A percentile compares a stretch with the other conserved stretches of the same genome.
phyloP scores from a whole-genome alignment of 2,888 invertebrate species.

The Eristalis intricaria region DNA sequence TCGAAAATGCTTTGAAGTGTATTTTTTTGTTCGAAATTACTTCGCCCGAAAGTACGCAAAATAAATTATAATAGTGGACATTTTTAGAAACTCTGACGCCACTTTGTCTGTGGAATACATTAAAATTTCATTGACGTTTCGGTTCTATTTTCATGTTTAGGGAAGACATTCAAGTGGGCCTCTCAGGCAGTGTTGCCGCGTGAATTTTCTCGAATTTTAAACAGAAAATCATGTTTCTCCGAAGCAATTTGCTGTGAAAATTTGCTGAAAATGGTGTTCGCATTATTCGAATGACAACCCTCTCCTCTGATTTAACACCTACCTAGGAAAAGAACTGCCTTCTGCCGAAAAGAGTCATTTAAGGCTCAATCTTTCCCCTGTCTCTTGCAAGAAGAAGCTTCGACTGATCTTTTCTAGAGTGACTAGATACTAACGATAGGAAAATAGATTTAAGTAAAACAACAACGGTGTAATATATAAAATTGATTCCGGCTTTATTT shows the following conservation, averaged over 20 bases:
- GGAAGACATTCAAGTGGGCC: not conserved
- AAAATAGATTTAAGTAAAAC: no score
- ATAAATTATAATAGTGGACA: not conserved
- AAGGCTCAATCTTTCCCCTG: no score
- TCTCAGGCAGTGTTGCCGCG: not conserved
- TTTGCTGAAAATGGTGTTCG: no score
- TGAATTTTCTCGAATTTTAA: not conserved
- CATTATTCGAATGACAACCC: no score
- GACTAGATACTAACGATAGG: no score
- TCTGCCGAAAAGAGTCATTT: no score
- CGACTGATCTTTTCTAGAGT: no score
- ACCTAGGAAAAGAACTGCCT: no score
- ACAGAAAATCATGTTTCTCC: not conserved
- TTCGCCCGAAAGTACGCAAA: slow-evolving; percentile 16
- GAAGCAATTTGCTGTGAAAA: not conserved
- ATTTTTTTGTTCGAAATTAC: not conserved
- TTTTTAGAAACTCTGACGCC: slow-evolving; percentile 5
- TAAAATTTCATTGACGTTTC: not conserved
- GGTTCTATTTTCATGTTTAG: not conserved
- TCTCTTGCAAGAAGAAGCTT: no score
- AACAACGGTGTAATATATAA: no score
- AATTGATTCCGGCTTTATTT: no score
- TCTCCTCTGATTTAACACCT: no score
- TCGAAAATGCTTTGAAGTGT: not conserved
- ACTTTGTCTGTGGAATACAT: slow-evolving; percentile 1